Evolutionary conservation across 2,888 invertebrate genomes (phyloP).

Genomic region (Andrena fulva): DNA sequence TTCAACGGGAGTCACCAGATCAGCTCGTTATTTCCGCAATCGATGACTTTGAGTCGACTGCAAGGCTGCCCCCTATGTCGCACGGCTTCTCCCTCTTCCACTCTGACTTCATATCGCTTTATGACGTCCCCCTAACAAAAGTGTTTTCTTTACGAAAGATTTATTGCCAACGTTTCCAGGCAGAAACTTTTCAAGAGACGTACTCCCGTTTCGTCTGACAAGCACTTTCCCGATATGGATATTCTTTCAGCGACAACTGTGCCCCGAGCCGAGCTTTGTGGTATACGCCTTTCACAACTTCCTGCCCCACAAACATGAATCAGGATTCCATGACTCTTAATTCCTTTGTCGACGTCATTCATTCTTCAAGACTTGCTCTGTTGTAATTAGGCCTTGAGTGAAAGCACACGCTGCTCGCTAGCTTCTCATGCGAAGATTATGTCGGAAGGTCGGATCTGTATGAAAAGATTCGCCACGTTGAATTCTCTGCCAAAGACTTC

Average conservation of each 20-base stretch:
- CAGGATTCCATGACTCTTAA: neutral
- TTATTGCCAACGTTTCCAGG: conserved; percentile 31
- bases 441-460: too few species aligned
- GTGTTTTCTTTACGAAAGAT: conserved; percentile 31
- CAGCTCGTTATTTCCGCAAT: neutral
- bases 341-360: neutral
- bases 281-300: conserved; percentile 12
- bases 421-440: neutral
- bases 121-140: conserved; percentile 21
- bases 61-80: neutral
- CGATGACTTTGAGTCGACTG: neutral
- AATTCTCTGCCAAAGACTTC: neutral
- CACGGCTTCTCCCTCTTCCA: neutral
- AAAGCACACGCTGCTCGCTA: neutral
- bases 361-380: neutral
- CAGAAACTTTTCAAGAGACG: conserved; percentile 37
- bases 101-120: conserved; percentile 33
- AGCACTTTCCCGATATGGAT: conserved; percentile 46
- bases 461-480: neutral
- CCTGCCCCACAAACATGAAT: neutral
- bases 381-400: neutral
- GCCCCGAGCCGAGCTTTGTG: neutral
- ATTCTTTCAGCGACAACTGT: conserved; percentile 34
- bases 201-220: conserved; percentile 21
- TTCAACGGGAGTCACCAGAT: neutral